Evolutionary conservation across 2,113 vertebrate genomes (phyloP).

Genomic region (Colaptes auratus): DNA sequence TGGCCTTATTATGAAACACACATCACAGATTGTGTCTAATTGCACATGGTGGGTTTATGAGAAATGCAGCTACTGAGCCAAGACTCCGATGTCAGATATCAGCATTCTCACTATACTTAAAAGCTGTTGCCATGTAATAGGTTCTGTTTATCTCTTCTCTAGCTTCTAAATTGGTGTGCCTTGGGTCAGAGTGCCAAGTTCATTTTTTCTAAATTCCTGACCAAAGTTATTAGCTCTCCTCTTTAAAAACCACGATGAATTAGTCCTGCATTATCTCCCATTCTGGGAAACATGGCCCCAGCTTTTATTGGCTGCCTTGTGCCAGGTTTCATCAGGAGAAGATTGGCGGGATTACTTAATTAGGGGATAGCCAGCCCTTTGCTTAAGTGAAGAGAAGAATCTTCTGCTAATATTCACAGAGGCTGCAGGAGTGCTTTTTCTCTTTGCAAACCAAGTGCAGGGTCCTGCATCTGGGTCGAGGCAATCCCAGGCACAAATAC

Average conservation of each 20-base stretch:
- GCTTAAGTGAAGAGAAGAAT: background rate
- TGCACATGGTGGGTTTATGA: conserved; percentile 47
- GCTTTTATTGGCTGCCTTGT: background rate
- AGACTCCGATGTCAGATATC: conserved; percentile 47
- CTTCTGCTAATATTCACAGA: background rate
- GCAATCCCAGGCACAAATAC: too few relatives aligned
- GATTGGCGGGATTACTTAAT: background rate
- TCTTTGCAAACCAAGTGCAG: too few relatives aligned
- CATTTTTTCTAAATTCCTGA: background rate
- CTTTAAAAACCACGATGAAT: conserved; percentile 10
- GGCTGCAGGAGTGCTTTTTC: background rate
- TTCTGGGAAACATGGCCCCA: background rate
- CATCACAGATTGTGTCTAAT: conserved; percentile 56
- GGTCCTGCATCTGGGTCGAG: too few relatives aligned
- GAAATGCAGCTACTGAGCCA: conserved; percentile 51
- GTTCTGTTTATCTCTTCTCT: conserved; percentile 40
- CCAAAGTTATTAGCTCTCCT: conserved; percentile 39
- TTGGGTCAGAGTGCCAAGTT: conserved; percentile 56
- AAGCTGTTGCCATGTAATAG: conserved; percentile 22
- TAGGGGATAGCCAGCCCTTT: background rate
- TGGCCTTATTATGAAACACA: conserved; percentile 20
- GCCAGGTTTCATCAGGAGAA: background rate
- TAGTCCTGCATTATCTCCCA: background rate
- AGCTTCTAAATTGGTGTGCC: conserved; percentile 25
- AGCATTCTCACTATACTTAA: conserved; percentile 37